A percentile compares a stretch with the other conserved stretches of the same genome.
These are phyloP conservation scores for Drosophila paucipuncta DNA, from an alignment of 2,888 invertebrate species.

Conservation along the genomic window DNA sequence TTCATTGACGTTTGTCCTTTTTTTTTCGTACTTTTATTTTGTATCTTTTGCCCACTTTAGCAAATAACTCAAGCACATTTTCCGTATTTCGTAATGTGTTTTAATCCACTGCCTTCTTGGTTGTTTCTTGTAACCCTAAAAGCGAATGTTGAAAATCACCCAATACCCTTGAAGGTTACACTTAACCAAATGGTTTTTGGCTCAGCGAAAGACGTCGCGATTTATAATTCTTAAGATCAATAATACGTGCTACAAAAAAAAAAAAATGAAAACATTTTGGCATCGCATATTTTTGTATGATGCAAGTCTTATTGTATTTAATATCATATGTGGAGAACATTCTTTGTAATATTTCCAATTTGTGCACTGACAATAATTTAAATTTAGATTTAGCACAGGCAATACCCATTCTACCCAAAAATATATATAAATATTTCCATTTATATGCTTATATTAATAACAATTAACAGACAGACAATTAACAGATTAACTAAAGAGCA, in stretches of 20 bases:
- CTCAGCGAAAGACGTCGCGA: conserved; percentile 7
- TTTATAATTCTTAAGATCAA: conserved; percentile 17
- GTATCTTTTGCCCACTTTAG: conserved; percentile 13
- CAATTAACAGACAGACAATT: not conserved
- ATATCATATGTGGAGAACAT: not conserved
- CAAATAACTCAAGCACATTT: conserved; percentile 26
- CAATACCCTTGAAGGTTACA: conserved; percentile 32
- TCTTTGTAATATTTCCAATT: not conserved
- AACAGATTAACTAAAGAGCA: not conserved
- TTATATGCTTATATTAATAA: not conserved
- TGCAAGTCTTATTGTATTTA: not conserved
- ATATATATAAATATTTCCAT: not conserved
- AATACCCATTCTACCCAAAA: not conserved
- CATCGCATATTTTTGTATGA: not conserved
- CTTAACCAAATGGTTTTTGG: conserved; percentile 22
- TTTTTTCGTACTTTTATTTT: conserved; percentile 22
- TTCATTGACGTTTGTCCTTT: conserved; percentile 41
- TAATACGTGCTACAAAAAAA: not conserved
- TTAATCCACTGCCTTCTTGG: conserved; percentile 9
- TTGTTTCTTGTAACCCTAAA: conserved; percentile 16
- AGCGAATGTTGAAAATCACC: conserved; percentile 21
- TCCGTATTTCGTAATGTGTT: conserved; percentile 44
- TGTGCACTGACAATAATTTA: not conserved
- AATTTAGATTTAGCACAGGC: not conserved
- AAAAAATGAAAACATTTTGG: not conserved